Percentiles rank a stretch among this genome's conserved stretches.
Conservation (phyloP, 2,888 invertebrate species). For the Panzeria rudis region DNA sequence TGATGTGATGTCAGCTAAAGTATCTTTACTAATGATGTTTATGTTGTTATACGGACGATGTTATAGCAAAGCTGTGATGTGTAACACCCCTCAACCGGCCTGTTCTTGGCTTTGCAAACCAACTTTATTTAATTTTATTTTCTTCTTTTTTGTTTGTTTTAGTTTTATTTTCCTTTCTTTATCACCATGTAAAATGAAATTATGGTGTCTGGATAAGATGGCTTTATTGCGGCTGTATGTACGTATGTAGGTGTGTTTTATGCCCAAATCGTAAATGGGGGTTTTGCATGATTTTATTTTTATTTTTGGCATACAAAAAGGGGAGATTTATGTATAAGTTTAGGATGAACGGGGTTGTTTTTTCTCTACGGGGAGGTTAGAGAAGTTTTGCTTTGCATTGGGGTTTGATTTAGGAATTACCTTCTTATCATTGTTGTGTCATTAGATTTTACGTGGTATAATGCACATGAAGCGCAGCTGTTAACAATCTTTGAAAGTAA, state of each 20-base stretch:
- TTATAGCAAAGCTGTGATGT: neutral
- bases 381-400: conserved; percentile 27
- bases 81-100: neutral
- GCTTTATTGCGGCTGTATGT: conserved; percentile 18
- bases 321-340: neutral
- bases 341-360: conserved; percentile 29
- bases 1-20: conserved; percentile 26
- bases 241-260: neutral
- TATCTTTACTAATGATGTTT: conserved; percentile 61
- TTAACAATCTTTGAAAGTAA: conserved; percentile 21
- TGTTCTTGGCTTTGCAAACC: neutral
- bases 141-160: neutral
- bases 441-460: conserved; percentile 20
- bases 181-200: conserved; percentile 36
- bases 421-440: conserved; percentile 51
- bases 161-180: conserved; percentile 37
- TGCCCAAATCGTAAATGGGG: conserved; percentile 35
- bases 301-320: conserved; percentile 8
- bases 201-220: conserved; percentile 64
- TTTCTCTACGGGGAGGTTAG: conserved; percentile 1
- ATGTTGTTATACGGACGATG: conserved; percentile 13
- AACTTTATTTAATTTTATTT: conserved; percentile 18
- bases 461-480: conserved; percentile 43
- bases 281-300: conserved; percentile 60
- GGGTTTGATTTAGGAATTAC: conserved; percentile 31